Evolutionary conservation across 1,140 invertebrate genomes (phyloP).

Genomic region (Drosophila quadrilineata): DNA sequence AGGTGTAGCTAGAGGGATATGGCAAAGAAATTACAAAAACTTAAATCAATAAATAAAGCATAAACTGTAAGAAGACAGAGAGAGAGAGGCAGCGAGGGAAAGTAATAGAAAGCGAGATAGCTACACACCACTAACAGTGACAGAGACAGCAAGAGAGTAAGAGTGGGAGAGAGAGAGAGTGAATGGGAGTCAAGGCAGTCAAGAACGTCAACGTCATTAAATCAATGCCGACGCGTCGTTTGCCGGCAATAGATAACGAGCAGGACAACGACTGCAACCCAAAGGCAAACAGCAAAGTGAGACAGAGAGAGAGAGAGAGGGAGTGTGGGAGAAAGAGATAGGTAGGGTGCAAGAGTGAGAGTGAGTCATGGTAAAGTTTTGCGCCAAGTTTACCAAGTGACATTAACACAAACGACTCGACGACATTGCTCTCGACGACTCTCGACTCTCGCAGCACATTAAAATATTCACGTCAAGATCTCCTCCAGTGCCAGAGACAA

Average conservation of each 20-base stretch:
- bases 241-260: conserved; percentile 73
- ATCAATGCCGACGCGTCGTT: conserved; percentile 72
- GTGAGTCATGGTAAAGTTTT: conserved; percentile 4
- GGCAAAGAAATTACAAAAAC: conserved; percentile 71
- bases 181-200: conserved; percentile 31
- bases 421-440: background rate
- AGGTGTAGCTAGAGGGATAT: too few relatives aligned
- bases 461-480: conserved; percentile 39
- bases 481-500: conserved; percentile 18
- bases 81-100: background rate
- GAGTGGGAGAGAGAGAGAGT: background rate
- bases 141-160: background rate
- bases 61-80: conserved; percentile 31
- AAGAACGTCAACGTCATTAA: conserved; percentile 81
- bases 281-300: conserved; percentile 12
- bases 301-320: conserved; percentile 8
- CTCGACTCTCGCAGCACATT: conserved; percentile 29
- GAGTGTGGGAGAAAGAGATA: conserved; percentile 1
- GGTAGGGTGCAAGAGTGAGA: too few relatives aligned
- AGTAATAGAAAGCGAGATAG: too few relatives aligned
- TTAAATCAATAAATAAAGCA: conserved; percentile 80
- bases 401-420: conserved; percentile 64
- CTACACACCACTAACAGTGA: conserved; percentile 11
- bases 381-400: conserved; percentile 76
- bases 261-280: conserved; percentile 24